Percentiles rank a stretch among this genome's conserved stretches.
These are phyloP conservation scores for Matsumyia berberina DNA, from an alignment of 2,888 invertebrate genomes.

Conservation along the genomic window DNA sequence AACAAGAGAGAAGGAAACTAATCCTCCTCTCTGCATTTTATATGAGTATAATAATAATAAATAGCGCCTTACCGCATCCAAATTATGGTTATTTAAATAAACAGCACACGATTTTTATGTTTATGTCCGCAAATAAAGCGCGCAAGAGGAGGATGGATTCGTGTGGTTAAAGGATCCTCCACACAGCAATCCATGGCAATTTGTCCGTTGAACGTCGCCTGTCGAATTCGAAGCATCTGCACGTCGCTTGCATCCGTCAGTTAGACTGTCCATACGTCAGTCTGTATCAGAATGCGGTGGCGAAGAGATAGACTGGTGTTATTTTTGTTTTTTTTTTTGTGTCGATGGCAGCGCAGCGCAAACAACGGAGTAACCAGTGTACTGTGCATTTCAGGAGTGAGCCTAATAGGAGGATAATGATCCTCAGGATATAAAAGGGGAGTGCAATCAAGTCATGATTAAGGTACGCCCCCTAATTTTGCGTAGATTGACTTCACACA, in stretches of 20 bases:
- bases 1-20: background rate
- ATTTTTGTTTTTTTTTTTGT: too few relatives aligned
- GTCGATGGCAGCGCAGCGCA: constrained; percentile 15
- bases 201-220: constrained; percentile 49
- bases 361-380: constrained; percentile 19
- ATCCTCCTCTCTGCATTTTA: constrained; percentile 22
- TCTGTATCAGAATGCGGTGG: constrained; percentile 68
- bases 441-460: constrained; percentile 83
- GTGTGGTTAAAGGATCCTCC: constrained; percentile 63
- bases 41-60: constrained; percentile 61
- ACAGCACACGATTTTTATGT: constrained; percentile 83
- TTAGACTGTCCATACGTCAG: constrained; percentile 66
- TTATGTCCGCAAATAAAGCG: constrained; percentile 50
- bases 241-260: constrained; percentile 46
- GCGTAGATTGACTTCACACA: constrained; percentile 78
- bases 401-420: constrained; percentile 75
- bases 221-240: constrained; percentile 21
- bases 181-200: constrained; percentile 43
- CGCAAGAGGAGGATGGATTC: constrained; percentile 43
- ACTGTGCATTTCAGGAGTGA: constrained; percentile 62
- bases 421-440: constrained; percentile 73
- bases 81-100: constrained; percentile 84
- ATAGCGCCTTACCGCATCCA: constrained; percentile 78
- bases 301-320: constrained; percentile 52
- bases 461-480: constrained; percentile 81